Conservation (phyloP, 2,888 invertebrate species). For the Flexamia atlantica region DNA sequence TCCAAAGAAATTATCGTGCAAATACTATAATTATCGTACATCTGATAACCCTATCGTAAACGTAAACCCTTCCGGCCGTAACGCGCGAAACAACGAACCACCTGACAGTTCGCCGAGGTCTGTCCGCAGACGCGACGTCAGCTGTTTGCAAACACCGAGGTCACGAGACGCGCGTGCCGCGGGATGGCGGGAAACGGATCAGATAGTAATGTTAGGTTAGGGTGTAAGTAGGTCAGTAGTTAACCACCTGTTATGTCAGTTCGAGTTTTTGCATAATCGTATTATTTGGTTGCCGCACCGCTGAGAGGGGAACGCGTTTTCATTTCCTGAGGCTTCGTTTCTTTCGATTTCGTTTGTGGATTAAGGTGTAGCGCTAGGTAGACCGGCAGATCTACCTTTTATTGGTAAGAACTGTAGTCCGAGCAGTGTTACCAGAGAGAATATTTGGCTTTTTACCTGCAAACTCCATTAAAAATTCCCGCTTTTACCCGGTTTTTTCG, state of each 20-base stretch:
- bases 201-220: conserved; percentile 35
- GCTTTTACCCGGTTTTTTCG: too few species aligned
- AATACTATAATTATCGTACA: too few species aligned
- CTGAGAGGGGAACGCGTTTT: conserved; percentile 9
- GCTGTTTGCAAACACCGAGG: conserved; percentile 25
- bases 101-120: background rate
- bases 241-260: conserved; percentile 33
- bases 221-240: conserved; percentile 27
- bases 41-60: too few species aligned
- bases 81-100: conserved; percentile 4
- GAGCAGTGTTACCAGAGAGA: too few species aligned
- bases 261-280: conserved; percentile 15
- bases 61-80: conserved; percentile 9
- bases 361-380: too few species aligned
- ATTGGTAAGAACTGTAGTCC: too few species aligned
- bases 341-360: conserved; percentile 25
- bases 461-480: too few species aligned
- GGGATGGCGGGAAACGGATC: conserved; percentile 23
- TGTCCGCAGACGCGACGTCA: conserved; percentile 17
- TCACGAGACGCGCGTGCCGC: conserved; percentile 27
- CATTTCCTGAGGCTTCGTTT: background rate
- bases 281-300: conserved; percentile 1
- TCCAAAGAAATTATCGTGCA: too few species aligned
- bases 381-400: too few species aligned
- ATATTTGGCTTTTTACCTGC: too few species aligned